Evolutionary conservation across 92 coral and sea anemone genomes (phyloP).

Genomic region (Epizoanthus scotinus): DNA sequence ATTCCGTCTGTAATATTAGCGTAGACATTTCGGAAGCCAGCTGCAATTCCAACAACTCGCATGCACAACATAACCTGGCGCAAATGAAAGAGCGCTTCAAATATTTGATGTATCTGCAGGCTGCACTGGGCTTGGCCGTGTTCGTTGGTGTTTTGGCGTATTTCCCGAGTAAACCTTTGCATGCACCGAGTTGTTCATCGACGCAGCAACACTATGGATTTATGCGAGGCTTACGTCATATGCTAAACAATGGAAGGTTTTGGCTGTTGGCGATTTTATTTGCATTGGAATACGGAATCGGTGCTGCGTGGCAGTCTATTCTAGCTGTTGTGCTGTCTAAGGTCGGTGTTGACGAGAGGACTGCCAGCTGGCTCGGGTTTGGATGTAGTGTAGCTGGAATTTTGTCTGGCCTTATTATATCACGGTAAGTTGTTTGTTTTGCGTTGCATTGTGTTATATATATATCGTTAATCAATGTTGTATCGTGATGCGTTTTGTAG

Average conservation of each 20-base stretch:
- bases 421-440: no score
- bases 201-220: background rate
- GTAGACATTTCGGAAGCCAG: no score
- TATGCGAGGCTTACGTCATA: constrained; percentile 21
- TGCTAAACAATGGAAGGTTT: constrained; percentile 54
- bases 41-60: no score
- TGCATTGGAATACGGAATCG: constrained; percentile 74
- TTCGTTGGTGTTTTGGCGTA: constrained; percentile 5
- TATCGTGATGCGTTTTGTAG: no score
- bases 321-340: constrained; percentile 69
- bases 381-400: constrained; percentile 66
- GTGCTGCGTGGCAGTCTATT: constrained; percentile 72
- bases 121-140: background rate
- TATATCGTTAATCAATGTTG: no score
- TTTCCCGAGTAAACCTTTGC: constrained; percentile 5
- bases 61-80: background rate
- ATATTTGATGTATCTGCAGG: constrained; percentile 3
- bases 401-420: constrained; percentile 53
- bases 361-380: constrained; percentile 84
- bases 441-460: no score
- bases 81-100: constrained; percentile 1
- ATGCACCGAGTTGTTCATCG: constrained; percentile 7
- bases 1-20: no score
- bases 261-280: constrained; percentile 62
- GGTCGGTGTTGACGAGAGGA: constrained; percentile 50